Evolutionary conservation across 2,113 vertebrate species (phyloP).

Genomic region (Guaruba guarouba): DNA sequence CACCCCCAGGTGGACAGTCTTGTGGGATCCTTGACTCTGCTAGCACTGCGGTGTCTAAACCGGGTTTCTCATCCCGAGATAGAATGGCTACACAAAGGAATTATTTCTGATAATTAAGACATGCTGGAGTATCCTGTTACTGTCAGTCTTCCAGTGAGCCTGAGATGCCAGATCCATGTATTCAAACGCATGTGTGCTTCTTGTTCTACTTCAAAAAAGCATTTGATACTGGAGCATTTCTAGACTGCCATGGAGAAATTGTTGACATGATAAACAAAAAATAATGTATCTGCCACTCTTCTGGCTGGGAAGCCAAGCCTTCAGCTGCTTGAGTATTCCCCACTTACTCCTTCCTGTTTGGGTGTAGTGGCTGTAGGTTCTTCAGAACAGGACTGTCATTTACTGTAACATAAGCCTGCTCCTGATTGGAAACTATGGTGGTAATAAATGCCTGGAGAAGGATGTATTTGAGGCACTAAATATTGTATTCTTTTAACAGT

Average conservation of each 20-base stretch:
- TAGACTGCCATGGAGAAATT: background rate
- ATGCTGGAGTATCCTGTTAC: background rate
- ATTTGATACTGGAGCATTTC: accelerated
- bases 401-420: background rate
- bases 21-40: background rate
- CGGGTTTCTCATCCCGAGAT: background rate
- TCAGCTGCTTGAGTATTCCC: background rate
- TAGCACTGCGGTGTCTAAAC: background rate
- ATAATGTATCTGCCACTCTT: accelerated
- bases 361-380: background rate
- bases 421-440: background rate
- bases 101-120: background rate
- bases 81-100: background rate
- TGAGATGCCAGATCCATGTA: background rate
- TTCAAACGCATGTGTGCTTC: background rate
- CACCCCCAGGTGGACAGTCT: constrained; percentile 21
- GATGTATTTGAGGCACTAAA: background rate
- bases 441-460: background rate
- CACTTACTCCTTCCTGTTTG: background rate
- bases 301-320: background rate
- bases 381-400: background rate
- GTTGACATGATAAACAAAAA: background rate
- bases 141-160: background rate
- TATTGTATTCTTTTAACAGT: constrained; percentile 69
- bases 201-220: background rate